These are phyloP conservation scores for Schizotus pectinicornis DNA, from an alignment of 2,888 invertebrate genomes.

Conservation along the genomic window DNA sequence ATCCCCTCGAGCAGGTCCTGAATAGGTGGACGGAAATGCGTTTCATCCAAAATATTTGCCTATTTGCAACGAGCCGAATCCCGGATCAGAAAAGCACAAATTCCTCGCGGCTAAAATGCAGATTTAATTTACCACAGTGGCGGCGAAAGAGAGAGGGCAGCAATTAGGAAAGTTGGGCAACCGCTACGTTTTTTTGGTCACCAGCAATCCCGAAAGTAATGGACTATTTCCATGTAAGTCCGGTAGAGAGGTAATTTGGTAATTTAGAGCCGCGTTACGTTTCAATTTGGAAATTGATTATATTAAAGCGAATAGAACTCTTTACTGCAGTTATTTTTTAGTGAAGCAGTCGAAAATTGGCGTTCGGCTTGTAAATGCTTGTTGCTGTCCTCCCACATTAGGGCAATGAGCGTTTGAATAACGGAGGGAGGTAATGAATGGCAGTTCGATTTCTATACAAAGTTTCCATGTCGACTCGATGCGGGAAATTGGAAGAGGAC, in stretches of 20 bases:
- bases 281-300: not conserved
- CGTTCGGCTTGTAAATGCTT: too few relatives aligned
- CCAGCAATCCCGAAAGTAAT: not conserved
- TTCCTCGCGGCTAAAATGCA: not conserved
- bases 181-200: not conserved
- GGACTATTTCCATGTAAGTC: not conserved
- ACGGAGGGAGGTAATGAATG: too few relatives aligned
- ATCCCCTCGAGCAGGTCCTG: constrained; percentile 40
- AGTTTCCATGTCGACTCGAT: too few relatives aligned
- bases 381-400: too few relatives aligned
- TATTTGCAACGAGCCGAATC: constrained; percentile 32
- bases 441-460: too few relatives aligned
- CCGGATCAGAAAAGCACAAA: not conserved
- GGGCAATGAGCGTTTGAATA: not conserved
- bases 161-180: not conserved
- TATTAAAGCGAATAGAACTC: not conserved
- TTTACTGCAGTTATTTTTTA: not conserved
- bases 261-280: not conserved
- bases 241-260: not conserved
- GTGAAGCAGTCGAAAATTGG: not conserved
- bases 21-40: constrained; percentile 37
- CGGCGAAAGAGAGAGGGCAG: too few relatives aligned
- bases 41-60: constrained; percentile 42
- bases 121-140: not conserved
- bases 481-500: constrained; percentile 11